A percentile compares a stretch with the other conserved stretches of the same genome.
phyloP scores from a whole-genome alignment of 2,888 invertebrate genomes.

The Onthophagus sagittarius region DNA sequence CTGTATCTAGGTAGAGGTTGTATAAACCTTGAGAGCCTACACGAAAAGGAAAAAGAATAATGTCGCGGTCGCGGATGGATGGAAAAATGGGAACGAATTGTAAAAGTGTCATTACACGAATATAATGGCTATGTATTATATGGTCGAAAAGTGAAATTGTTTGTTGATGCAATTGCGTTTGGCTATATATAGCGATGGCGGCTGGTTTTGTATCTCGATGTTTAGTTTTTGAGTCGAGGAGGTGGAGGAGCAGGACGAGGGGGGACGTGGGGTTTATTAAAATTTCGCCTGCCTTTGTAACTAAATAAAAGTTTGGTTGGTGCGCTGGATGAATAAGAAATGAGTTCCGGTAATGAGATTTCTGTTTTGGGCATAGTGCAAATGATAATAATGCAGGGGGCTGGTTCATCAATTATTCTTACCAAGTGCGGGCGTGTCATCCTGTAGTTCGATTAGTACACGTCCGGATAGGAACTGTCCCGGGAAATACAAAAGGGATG shows the following conservation, averaged over 20 bases:
- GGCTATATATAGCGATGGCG: background rate
- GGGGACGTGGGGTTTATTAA: background rate
- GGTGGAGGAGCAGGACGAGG: background rate
- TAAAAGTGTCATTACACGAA: background rate
- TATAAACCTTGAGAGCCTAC: background rate
- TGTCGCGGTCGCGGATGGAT: background rate
- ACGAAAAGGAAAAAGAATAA: background rate
- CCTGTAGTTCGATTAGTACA: constrained; percentile 88
- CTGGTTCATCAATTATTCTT: constrained; percentile 45
- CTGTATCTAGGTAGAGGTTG: background rate
- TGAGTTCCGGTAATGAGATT: constrained; percentile 6
- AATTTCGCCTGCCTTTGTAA: constrained; percentile 3
- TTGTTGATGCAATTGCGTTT: background rate
- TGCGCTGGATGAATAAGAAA: background rate
- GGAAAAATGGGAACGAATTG: background rate
- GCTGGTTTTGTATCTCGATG: background rate
- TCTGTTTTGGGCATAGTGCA: constrained; percentile 8
- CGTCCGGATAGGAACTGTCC: constrained; percentile 90
- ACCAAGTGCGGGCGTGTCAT: constrained; percentile 88
- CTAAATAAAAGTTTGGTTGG: constrained; percentile 9
- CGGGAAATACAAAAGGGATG: constrained; percentile 87
- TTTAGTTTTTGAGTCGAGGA: background rate
- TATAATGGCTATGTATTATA: background rate
- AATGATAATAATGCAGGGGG: background rate
- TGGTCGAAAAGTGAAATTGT: background rate